These are phyloP conservation scores for Microcebus jonahi DNA, from an alignment of 2,113 vertebrate species.

Conservation along the genomic window DNA sequence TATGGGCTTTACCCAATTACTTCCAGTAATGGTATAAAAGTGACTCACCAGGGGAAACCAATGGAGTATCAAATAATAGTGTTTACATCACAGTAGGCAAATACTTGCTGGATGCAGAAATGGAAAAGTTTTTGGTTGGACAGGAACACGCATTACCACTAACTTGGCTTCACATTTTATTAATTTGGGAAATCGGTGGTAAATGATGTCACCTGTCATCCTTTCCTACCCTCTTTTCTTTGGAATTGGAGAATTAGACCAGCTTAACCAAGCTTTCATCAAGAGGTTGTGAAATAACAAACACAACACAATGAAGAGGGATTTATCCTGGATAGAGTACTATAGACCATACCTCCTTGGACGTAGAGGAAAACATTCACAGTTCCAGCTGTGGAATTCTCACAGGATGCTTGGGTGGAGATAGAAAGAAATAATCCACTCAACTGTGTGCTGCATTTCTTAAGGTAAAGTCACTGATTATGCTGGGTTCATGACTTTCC, in stretches of 20 bases:
- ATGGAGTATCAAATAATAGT: not conserved
- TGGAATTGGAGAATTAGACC: conserved; percentile 62
- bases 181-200: conserved; percentile 36
- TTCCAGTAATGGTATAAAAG: not conserved
- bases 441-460: conserved; percentile 50
- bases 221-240: conserved; percentile 48
- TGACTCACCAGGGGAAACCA: not conserved
- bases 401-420: not conserved
- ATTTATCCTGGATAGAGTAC: conserved; percentile 53
- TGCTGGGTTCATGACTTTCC: conserved; percentile 15
- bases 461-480: conserved; percentile 58
- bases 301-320: conserved; percentile 24
- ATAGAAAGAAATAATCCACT: conserved; percentile 57
- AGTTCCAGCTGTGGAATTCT: conserved; percentile 65
- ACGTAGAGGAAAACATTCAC: conserved; percentile 72
- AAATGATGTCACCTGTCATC: conserved; percentile 33
- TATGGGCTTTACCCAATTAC: not conserved
- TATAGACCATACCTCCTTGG: conserved; percentile 44
- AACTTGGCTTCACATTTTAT: not conserved
- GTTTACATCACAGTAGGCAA: not conserved
- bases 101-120: not conserved
- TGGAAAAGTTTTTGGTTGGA: conserved; percentile 21
- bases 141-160: not conserved
- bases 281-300: conserved; percentile 63
- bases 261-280: conserved; percentile 58